phyloP scores from a whole-genome alignment of 2,888 invertebrate species.

The Tetropium fuscum region DNA sequence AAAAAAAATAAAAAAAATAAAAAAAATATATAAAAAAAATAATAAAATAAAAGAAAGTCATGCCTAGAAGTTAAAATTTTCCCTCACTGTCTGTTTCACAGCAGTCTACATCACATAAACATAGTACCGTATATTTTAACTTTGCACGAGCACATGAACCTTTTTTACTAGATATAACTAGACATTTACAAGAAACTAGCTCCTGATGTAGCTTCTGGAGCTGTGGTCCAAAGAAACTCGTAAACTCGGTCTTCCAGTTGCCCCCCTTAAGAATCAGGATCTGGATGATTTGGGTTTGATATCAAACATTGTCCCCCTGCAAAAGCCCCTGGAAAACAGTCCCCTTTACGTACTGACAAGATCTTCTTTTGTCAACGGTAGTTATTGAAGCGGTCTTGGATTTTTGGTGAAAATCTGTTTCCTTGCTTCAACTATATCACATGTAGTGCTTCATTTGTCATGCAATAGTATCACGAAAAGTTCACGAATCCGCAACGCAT shows the following conservation, averaged over 20 bases:
- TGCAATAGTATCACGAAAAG: background rate
- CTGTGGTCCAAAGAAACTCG: background rate
- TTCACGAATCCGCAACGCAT: background rate
- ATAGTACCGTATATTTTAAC: background rate
- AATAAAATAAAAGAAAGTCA: too few species aligned
- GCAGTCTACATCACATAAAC: constrained; percentile 3
- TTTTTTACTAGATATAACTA: background rate
- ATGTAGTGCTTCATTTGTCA: background rate
- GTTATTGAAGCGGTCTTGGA: background rate
- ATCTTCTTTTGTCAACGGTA: too few species aligned
- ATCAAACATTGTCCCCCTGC: background rate
- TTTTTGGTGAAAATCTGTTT: too few species aligned
- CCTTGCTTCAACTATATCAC: too few species aligned
- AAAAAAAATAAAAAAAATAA: too few species aligned
- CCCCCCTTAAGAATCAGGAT: background rate
- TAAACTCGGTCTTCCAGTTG: background rate
- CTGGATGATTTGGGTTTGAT: background rate
- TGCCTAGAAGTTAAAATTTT: background rate
- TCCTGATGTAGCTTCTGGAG: background rate
- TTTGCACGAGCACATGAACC: background rate
- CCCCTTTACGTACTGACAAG: too few species aligned
- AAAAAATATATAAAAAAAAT: too few species aligned
- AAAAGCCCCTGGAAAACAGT: background rate
- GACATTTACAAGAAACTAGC: background rate
- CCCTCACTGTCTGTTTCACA: background rate